A percentile compares a stretch with the other conserved stretches of the same genome.
Evolutionary conservation across 2,797 vertebrate species (phyloP).

Genomic region (Pseudotriccus pelzelni): DNA sequence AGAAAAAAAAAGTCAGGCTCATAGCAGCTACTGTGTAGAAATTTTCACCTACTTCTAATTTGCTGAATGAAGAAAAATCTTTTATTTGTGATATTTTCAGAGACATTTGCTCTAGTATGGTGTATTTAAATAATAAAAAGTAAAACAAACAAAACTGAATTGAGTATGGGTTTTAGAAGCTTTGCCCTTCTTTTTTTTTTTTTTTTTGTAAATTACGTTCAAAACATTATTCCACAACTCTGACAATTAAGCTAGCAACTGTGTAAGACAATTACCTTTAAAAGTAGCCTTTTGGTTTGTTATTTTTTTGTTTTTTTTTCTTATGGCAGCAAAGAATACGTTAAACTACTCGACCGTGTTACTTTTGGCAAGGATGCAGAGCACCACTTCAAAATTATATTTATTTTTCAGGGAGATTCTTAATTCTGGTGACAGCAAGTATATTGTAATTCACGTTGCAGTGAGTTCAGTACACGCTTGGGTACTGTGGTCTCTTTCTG

Average conservation of each 20-base stretch:
- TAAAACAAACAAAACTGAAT: constrained; percentile 82
- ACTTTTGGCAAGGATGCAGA: constrained; percentile 32
- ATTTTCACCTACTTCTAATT: constrained; percentile 94
- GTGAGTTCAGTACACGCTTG: neutral
- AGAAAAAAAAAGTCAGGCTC: constrained; percentile 77
- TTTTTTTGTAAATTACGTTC: neutral
- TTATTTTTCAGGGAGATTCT: constrained; percentile 9
- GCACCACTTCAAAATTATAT: neutral
- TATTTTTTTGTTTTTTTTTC: neutral
- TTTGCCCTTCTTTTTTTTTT: constrained; percentile 18
- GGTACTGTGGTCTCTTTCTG: neutral
- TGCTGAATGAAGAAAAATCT: constrained; percentile 99
- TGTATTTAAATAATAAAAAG: constrained; percentile 99
- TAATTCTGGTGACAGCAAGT: constrained; percentile 15
- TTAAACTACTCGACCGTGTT: neutral
- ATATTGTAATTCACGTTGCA: neutral
- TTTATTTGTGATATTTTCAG: constrained; percentile 99
- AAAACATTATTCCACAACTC: neutral
- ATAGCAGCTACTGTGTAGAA: constrained; percentile 92
- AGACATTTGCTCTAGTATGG: constrained; percentile 99
- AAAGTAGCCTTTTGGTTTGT: constrained; percentile 1
- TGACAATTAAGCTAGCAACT: too few species aligned
- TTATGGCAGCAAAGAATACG: constrained; percentile 3
- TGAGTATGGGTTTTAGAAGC: constrained; percentile 70
- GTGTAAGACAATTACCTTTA: neutral